Evolutionary conservation across 2,888 invertebrate species (phyloP).

Genomic region (Heliconius charithonia): DNA sequence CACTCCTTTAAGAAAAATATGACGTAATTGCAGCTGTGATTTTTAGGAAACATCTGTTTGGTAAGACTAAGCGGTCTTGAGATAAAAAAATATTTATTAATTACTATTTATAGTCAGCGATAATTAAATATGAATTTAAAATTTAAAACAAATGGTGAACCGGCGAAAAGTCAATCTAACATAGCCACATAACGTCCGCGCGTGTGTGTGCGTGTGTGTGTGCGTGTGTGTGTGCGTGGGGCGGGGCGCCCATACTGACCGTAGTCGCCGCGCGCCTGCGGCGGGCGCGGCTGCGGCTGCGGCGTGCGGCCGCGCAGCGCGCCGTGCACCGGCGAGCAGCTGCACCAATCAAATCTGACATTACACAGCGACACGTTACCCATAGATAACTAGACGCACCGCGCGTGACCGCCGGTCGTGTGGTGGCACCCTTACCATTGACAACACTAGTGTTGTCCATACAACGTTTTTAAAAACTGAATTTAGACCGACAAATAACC

Average conservation of each 20-base stretch:
- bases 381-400: constrained; percentile 45
- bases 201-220: constrained; percentile 38
- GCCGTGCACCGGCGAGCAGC: constrained; percentile 89
- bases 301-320: constrained; percentile 87
- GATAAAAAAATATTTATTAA: neutral
- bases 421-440: neutral
- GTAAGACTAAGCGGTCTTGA: neutral
- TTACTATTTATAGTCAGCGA: neutral
- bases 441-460: neutral
- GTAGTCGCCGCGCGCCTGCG: constrained; percentile 93
- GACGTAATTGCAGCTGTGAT: constrained; percentile 43
- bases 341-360: constrained; percentile 81
- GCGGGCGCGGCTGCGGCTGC: constrained; percentile 78
- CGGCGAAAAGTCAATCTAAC: constrained; percentile 33
- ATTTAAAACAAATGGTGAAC: neutral
- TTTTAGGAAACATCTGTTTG: constrained; percentile 41
- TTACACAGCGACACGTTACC: constrained; percentile 71
- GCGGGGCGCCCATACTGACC: constrained; percentile 87
- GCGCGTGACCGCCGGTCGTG: constrained; percentile 43
- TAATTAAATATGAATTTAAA: neutral
- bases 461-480: neutral
- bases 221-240: constrained; percentile 37
- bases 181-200: neutral
- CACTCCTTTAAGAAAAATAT: constrained; percentile 34
- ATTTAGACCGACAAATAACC: neutral